Base-by-base conservation (phyloP, 1,140 invertebrate species). In the Eupristina koningsbergeri region DNA sequence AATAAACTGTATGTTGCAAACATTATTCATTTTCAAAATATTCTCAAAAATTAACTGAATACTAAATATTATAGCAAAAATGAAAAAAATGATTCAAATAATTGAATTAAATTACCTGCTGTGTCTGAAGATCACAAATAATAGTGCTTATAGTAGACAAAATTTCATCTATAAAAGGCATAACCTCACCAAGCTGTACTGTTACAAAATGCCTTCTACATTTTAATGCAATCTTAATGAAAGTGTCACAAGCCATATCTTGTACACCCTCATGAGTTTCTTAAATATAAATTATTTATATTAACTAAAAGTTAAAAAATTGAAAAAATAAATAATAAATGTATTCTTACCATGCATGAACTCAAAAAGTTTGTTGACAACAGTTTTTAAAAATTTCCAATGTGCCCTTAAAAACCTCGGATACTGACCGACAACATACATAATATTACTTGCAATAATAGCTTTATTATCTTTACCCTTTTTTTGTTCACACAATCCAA, bases 401-500 rank as follows among this genome's bases (percentile, higher is more conserved):
- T 99, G 99, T n/a, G 98, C 98, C 87, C 98, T 93, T 61, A 99
- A 93, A 93, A 99, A 99, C 71, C 99, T 94, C 74, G 99, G 99
- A 94, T 99, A 99, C 91, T 99, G 99, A 39, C 99, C 99, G 50
- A 99, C 99, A 85, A 99, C 99, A 92, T 99, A 99, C 99, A 99
- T 99, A 86, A 99, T 99, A 92, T 99, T 99, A 84, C 98, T 99
- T 11, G 99, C 99, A 89, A 99, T 99, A 78, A 99, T 99, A 73
- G 99, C 99, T 93, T 99, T 99, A 92, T 99, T 99, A 92, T 99
- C 99, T 93, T 99, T 99, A 17, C 99, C 99, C 88, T 99, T 96
- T 91, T 99, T 99, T 90, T 99, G 98, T 92, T 99, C 99, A 93
- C 99, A 99, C 19, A 99, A 92, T 5, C 98, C 98, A 50, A 99